Base-by-base conservation (phyloP, 2,113 vertebrate species). In the Chionodraco myersi region DNA sequence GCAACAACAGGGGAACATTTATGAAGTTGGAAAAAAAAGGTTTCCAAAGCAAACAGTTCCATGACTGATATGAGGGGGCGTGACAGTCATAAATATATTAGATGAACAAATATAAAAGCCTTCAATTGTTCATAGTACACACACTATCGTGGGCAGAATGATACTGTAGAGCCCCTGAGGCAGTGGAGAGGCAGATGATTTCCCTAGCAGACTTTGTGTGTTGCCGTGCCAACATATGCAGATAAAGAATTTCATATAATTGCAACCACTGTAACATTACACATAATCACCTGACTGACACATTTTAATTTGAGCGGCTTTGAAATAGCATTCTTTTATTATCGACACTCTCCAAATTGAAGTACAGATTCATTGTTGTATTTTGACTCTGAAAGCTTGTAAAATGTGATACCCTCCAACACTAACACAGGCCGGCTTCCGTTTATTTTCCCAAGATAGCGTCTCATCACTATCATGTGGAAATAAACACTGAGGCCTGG, bases 371-470 rank as follows among this genome's bases (percentile, higher is more conserved):
- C 6, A 71, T 67, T 51, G 45, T 34, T 71, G 7, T 36, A 21
- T 30, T 69, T 70, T 61, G 8, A 36, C 34, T 77, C 69, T 75
- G 16, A 75, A 75, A 16, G 7, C 45, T 48, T 44, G 23, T 18
- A 15, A 61, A 61, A 60, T 53, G 45, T 2, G 70, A 80, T 77
- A 21, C 8, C 61, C 52, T 76, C 52, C 13, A 64, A 79, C 65
- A 68, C 61, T 53, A 75, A 75, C 77, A 76, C 34, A 51, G 78
- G 0, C 83, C 71, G 7, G 2, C 86, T 77, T 82, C 49, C 3
- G 56, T 82, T 92, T 90, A 70, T 85, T 90, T 89, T 77, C 60
- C 21, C 30, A n/a, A 54, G 75, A 90, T 85, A 88, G 74, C 12
- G 61, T 78, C 58, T 75, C 80, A 51, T 87, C 74, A 10, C 49